Evolutionary conservation across 2,113 vertebrate genomes (phyloP).

Genomic region (Pyxicephalus adspersus): DNA sequence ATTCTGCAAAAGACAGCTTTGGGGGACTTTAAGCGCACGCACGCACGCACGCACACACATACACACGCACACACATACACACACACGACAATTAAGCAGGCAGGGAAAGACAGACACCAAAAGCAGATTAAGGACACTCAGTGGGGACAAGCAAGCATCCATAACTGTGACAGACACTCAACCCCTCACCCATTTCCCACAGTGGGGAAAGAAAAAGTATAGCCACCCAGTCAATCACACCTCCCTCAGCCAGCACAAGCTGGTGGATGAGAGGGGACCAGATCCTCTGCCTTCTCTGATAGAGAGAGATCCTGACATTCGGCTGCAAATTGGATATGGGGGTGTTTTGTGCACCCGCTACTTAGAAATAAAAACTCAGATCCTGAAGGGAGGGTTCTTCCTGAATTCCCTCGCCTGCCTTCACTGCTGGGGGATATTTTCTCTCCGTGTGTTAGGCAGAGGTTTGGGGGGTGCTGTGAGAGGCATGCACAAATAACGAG

Average conservation of each 20-base stretch:
- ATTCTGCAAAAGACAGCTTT: slow-evolving; percentile 42
- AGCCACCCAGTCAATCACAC: slow-evolving; percentile 40
- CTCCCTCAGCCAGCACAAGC: slow-evolving; percentile 50
- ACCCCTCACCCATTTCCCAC: slow-evolving; percentile 42
- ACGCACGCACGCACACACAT: slow-evolving; percentile 35
- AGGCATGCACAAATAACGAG: slow-evolving; percentile 56
- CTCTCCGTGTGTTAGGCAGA: slow-evolving; percentile 50
- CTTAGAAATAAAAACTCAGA: slow-evolving; percentile 34
- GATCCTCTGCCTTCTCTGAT: slow-evolving; percentile 19
- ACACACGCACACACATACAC: slow-evolving; percentile 36
- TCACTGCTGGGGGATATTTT: slow-evolving; percentile 47
- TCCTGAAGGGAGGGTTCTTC: slow-evolving; percentile 31
- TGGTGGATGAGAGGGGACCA: slow-evolving; percentile 43
- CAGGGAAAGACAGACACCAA: slow-evolving; percentile 52
- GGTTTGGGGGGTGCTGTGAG: slow-evolving; percentile 51
- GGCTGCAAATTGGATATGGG: slow-evolving; percentile 38
- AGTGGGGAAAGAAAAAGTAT: slow-evolving; percentile 21
- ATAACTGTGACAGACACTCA: slow-evolving; percentile 40
- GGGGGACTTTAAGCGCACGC: slow-evolving; percentile 42
- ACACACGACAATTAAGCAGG: slow-evolving; percentile 50
- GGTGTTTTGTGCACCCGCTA: slow-evolving; percentile 38
- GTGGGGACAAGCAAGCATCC: slow-evolving; percentile 49
- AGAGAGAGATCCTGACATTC: slow-evolving; percentile 42
- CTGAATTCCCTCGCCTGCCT: slow-evolving; percentile 44
- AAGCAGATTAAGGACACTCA: slow-evolving; percentile 45